Evolutionary conservation across 1,140 invertebrate species (phyloP), one percentile per base, ranked within the genome.

Genomic region (Zaprionus africanus): DNA sequence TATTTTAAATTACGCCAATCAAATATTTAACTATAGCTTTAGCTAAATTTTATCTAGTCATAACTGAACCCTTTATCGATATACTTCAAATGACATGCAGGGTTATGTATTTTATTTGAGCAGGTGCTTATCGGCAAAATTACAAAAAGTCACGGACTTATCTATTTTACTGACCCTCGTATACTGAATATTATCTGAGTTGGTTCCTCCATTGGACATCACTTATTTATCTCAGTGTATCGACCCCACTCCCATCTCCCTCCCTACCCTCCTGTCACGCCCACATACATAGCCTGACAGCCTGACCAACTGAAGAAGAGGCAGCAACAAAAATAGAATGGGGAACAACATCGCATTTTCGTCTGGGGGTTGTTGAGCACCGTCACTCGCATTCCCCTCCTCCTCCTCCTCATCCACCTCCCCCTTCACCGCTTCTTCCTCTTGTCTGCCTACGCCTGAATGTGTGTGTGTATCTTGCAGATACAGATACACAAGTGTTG

Each of bases 401-500:
- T 1, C 31, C 31, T 1, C 19, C 26, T 2, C 12, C 28, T 5
- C 6, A 34, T 19, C 4, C 38, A 58, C 5, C 28, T 12, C 5
- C 43, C 22, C 34, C 2, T 59, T 5, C 22, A 5, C 22, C 5
- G 11, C 2, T 34, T 34, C 9, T 9, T 34, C 9, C 43, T 4
- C 13, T 15, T 56, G 24, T 31, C 28, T 31, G 28, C 28, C 28
- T 31, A 31, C 28, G 19, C 28, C 1, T 31, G 22, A 46, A 41
- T 72, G 22, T 65, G 54, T 54, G 67, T 64, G 54, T 65, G 69
- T 76, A 74, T 74, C 71, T 78, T 74, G 58, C 64, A 74, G 81
- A 88, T 80, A 88, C 74, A 80, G 61, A 72, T 60, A 71, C 68
- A 87, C 80, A 82, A 72, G 58, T 71, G 85, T 88, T 88, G 86